Evolutionary conservation across 2,888 invertebrate species (phyloP).

Genomic region (Abscondita cerata): DNA sequence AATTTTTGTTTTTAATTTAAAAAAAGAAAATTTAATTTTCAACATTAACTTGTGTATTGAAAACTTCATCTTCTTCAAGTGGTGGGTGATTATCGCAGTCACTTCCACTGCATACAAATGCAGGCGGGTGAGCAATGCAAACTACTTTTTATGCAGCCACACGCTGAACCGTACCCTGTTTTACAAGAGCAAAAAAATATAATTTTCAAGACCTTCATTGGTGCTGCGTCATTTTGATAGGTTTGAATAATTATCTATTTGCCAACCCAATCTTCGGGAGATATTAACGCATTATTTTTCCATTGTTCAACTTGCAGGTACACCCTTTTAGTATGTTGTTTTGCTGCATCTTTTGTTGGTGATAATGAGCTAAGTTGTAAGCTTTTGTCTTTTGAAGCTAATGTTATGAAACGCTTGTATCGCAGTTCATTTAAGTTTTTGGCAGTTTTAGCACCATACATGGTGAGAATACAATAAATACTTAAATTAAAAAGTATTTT

Average conservation of each 20-base stretch:
- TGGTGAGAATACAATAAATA: conserved; percentile 14
- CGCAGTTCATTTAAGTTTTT: conserved; percentile 15
- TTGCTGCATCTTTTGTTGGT: conserved; percentile 31
- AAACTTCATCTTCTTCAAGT: too few species aligned
- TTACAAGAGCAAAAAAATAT: neutral
- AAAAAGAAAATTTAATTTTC: too few species aligned
- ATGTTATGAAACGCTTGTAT: conserved; percentile 26
- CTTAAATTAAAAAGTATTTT: conserved; percentile 13
- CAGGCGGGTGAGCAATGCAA: conserved; percentile 14
- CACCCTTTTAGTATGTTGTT: too few species aligned
- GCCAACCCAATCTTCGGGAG: conserved; percentile 15
- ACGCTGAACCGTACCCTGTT: conserved; percentile 6
- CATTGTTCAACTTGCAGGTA: too few species aligned
- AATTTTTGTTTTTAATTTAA: too few species aligned
- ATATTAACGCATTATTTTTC: too few species aligned
- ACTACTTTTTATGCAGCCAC: conserved; percentile 5
- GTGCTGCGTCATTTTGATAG: neutral
- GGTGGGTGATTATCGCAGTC: conserved; percentile 9
- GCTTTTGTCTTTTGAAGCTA: too few species aligned
- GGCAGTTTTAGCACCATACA: conserved; percentile 32
- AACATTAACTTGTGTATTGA: too few species aligned
- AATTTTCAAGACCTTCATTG: too few species aligned
- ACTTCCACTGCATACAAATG: too few species aligned
- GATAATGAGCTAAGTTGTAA: conserved; percentile 30
- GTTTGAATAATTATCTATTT: conserved; percentile 12